These are phyloP conservation scores for Mirounga angustirostris DNA, from an alignment of 2,113 vertebrate species.

Conservation along the genomic window DNA sequence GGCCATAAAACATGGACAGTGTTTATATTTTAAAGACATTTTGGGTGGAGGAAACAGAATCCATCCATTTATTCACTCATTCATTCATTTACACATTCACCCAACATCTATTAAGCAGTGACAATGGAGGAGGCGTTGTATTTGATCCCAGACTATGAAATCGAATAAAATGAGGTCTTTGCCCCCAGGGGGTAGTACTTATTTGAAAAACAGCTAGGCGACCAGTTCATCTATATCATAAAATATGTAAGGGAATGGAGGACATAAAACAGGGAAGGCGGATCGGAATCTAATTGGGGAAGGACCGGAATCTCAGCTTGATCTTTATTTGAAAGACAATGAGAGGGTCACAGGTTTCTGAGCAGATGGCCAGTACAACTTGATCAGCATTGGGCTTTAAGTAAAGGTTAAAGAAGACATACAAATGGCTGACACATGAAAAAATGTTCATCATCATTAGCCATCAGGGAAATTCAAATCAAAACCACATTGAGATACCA, in stretches of 20 bases:
- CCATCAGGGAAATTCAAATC: no score
- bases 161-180: neutral
- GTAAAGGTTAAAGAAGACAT: neutral
- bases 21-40: conserved; percentile 34
- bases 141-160: neutral
- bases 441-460: no score
- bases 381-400: neutral
- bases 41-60: neutral
- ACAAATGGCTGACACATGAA: no score
- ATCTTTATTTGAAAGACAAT: neutral
- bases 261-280: neutral
- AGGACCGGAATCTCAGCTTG: neutral
- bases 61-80: neutral
- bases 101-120: neutral
- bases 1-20: neutral
- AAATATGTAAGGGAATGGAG: neutral
- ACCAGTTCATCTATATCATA: neutral
- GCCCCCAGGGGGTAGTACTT: neutral
- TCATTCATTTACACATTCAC: neutral
- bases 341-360: neutral
- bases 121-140: neutral
- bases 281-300: no score
- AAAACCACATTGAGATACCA: no score
- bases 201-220: neutral
- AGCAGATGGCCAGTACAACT: neutral